A percentile compares a stretch with the other conserved stretches of the same genome.
These are phyloP conservation scores for Sycophila sp. DNA, from an alignment of 1,140 invertebrate genomes.

Conservation along the genomic window DNA sequence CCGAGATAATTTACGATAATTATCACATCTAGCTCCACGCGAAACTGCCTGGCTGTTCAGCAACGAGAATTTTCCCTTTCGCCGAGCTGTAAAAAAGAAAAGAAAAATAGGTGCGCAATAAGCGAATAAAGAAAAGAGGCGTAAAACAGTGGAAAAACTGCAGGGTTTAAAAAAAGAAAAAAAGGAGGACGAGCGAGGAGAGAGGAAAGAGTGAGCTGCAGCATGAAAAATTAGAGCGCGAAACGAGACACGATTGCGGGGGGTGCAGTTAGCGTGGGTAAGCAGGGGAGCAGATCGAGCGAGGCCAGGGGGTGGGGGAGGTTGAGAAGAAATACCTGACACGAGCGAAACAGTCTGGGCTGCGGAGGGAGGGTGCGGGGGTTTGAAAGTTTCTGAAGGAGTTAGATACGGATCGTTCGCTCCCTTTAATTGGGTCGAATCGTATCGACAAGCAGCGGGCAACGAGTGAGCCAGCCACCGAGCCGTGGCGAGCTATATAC, in stretches of 20 bases:
- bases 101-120: background rate
- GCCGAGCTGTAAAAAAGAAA: background rate
- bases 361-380: background rate
- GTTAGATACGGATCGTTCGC: conserved; percentile 15
- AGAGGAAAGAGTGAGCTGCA: background rate
- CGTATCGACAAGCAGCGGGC: conserved; percentile 18
- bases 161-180: conserved; percentile 2
- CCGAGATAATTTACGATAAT: too few species aligned
- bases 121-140: background rate
- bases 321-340: background rate
- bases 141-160: conserved; percentile 7
- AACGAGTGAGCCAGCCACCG: too few species aligned
- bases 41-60: background rate
- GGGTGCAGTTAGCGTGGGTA: too few species aligned
- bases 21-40: too few species aligned
- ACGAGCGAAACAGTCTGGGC: conserved; percentile 8
- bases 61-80: background rate
- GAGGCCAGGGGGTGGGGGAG: background rate
- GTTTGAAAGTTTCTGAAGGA: conserved; percentile 7
- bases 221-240: conserved; percentile 15
- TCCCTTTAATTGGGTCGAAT: conserved; percentile 27
- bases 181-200: background rate
- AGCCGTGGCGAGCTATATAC: too few species aligned
- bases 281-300: background rate
- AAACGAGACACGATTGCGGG: too few species aligned